These are phyloP conservation scores for Zonitis immaculata DNA, from an alignment of 2,888 invertebrate genomes.

Conservation along the genomic window DNA sequence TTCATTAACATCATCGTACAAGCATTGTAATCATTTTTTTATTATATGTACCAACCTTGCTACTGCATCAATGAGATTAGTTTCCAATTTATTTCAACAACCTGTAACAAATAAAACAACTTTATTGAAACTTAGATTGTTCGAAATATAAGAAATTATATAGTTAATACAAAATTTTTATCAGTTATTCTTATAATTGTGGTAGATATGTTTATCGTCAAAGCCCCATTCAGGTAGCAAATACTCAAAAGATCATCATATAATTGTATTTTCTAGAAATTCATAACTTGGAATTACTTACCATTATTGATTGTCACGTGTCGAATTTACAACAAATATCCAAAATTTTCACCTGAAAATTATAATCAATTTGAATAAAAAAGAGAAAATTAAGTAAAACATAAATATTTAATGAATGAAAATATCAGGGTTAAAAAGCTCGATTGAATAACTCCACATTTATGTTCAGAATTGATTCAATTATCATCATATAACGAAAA, in stretches of 20 bases:
- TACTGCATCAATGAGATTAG: background rate
- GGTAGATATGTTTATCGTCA: slow-evolving; percentile 15
- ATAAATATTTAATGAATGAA: background rate
- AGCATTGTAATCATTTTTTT: background rate
- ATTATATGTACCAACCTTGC: background rate
- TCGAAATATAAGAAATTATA: background rate
- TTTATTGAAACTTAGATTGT: background rate
- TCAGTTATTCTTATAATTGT: slow-evolving; percentile 6
- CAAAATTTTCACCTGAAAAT: background rate
- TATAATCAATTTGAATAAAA: background rate
- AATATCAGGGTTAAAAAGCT: background rate
- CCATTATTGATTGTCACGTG: background rate
- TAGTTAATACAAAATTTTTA: background rate
- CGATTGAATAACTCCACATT: background rate
- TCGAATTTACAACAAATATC: background rate
- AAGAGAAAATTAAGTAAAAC: background rate
- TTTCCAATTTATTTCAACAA: background rate
- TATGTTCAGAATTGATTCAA: background rate
- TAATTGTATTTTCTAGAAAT: background rate
- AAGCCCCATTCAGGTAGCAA: slow-evolving; percentile 13
- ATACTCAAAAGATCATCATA: slow-evolving; percentile 16
- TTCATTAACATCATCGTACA: slow-evolving; percentile 12
- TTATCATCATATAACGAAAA: background rate
- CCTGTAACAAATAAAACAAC: background rate
- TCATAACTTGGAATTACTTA: background rate